Evolutionary conservation across 2,113 vertebrate genomes (phyloP).

Genomic region (Cardinalis cardinalis): DNA sequence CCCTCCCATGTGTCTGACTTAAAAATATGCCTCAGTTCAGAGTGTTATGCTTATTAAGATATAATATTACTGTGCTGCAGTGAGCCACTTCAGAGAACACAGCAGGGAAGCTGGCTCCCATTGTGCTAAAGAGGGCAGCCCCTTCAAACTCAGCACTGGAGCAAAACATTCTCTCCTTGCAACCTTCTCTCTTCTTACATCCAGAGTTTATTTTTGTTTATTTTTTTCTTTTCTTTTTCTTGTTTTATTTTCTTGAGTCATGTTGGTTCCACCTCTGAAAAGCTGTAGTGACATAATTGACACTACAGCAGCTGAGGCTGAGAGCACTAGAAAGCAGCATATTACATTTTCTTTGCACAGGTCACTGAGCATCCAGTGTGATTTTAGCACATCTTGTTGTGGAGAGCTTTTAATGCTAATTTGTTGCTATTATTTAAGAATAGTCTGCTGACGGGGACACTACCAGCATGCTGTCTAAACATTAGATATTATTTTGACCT

Average conservation of each 20-base stretch:
- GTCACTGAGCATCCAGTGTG: background rate
- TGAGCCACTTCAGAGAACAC: constrained; percentile 18
- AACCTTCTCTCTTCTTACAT: background rate
- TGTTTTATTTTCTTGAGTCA: background rate
- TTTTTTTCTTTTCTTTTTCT: background rate
- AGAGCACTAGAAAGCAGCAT: background rate
- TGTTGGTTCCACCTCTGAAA: background rate
- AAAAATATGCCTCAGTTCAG: constrained; percentile 68
- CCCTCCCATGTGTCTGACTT: constrained; percentile 56
- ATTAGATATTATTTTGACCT: constrained; percentile 12
- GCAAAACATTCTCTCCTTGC: background rate
- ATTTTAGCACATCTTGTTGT: background rate
- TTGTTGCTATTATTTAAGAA: constrained; percentile 25
- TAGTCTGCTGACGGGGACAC: background rate
- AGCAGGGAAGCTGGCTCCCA: background rate
- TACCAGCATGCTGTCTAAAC: background rate
- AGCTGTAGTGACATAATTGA: background rate
- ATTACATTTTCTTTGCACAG: background rate
- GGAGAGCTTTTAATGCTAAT: constrained; percentile 5
- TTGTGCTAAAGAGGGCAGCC: background rate
- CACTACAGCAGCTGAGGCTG: background rate
- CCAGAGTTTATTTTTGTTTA: background rate
- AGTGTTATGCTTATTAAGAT: constrained; percentile 55
- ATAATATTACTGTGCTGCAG: constrained; percentile 63
- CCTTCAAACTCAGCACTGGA: background rate